Conservation (phyloP, 2,888 invertebrate genomes). For the Andrena flavipes region DNA sequence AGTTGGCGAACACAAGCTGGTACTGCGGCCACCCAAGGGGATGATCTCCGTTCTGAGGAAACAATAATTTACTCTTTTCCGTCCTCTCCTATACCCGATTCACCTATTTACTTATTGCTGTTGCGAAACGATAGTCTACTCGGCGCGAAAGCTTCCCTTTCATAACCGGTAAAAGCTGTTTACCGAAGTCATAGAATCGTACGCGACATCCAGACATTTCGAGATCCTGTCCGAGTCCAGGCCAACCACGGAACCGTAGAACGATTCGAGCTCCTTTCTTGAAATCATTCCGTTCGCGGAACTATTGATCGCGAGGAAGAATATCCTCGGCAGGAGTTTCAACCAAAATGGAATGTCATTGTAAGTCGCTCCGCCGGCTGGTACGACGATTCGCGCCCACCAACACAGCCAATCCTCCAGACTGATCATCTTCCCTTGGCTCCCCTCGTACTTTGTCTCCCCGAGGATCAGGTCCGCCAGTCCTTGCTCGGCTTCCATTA, state of each 20-base stretch:
- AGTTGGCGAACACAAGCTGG: constrained; percentile 91
- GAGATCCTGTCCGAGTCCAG: constrained; percentile 87
- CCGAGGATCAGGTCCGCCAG: constrained; percentile 89
- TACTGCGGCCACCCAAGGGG: constrained; percentile 89
- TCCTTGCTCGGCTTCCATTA: constrained; percentile 90
- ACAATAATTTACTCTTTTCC: constrained; percentile 1
- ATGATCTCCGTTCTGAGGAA: constrained; percentile 89
- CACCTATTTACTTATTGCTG: not conserved
- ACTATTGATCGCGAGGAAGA: constrained; percentile 72
- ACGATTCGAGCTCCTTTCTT: constrained; percentile 88
- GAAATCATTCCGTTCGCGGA: constrained; percentile 89
- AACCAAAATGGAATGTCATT: constrained; percentile 90
- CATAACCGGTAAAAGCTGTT: constrained; percentile 74
- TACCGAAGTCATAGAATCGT: constrained; percentile 91
- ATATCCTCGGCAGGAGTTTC: constrained; percentile 87
- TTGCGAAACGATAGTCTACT: not conserved
- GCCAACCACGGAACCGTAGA: constrained; percentile 90
- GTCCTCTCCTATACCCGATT: too few relatives aligned
- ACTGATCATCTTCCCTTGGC: constrained; percentile 82
- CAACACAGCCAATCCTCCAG: constrained; percentile 90
- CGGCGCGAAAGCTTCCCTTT: too few relatives aligned
- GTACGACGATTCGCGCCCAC: constrained; percentile 88
- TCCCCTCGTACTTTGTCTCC: constrained; percentile 76
- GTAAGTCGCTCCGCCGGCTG: constrained; percentile 85
- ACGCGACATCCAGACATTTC: constrained; percentile 89